Evolutionary conservation across 92 coral and sea anemone genomes (phyloP).

Genomic region (Galaxea fascicularis): DNA sequence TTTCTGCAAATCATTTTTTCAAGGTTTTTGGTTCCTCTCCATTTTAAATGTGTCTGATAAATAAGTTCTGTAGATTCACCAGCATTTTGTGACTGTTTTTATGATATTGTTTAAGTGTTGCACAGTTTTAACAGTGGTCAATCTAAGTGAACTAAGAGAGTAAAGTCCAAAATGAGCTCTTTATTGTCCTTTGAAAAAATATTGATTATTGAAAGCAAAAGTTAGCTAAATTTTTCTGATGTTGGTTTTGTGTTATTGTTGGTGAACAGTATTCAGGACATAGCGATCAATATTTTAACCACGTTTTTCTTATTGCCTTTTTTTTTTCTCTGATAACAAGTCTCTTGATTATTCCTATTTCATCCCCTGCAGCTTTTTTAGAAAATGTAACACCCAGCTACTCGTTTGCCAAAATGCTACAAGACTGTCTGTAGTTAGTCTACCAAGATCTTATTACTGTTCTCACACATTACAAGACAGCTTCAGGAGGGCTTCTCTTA

Average conservation of each 20-base stretch:
- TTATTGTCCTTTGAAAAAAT: neutral
- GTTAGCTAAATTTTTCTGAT: neutral
- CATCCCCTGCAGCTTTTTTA: neutral
- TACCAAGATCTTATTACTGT: neutral
- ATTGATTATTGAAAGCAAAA: neutral
- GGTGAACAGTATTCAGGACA: neutral
- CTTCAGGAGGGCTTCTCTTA: too few relatives aligned
- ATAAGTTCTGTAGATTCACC: neutral
- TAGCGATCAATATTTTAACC: neutral
- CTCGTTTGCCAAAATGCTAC: neutral
- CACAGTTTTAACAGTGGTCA: neutral
- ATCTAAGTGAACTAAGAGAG: neutral
- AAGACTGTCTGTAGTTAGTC: neutral
- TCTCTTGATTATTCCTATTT: neutral
- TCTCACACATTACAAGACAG: neutral
- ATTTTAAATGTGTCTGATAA: too few relatives aligned
- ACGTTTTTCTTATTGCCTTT: neutral
- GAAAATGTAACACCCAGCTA: neutral
- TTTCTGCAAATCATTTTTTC: neutral
- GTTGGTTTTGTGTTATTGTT: neutral
- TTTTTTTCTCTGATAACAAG: too few relatives aligned
- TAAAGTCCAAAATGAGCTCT: neutral
- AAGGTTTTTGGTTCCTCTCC: neutral
- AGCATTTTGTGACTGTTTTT: neutral
- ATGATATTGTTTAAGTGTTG: slow-evolving; percentile 1